Evolutionary conservation across 2,113 vertebrate genomes (phyloP).

Genomic region (sheep (Ovis aries)): ARS-UI_Ramb_v3.0 NC_056055.1:116003001-116003500

Average conservation of each 20-base stretch:
- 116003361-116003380: not conserved
- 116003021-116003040: not conserved
- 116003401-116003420: not conserved
- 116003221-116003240: not conserved
- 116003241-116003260: not conserved
- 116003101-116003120: not conserved
- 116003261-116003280: not conserved
- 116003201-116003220: not conserved
- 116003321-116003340: too few species aligned
- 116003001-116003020: not conserved
- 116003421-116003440: not conserved
- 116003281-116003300: not conserved
- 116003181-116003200: too few species aligned
- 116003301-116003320: not conserved
- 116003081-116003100: not conserved
- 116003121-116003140: not conserved
- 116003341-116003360: not conserved
- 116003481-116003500: not conserved
- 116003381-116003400: not conserved
- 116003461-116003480: not conserved
- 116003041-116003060: not conserved
- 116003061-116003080: not conserved
- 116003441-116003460: fast-evolving
- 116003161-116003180: not conserved
- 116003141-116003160: not conserved